Conservation (phyloP, 2,113 vertebrate species). For the Erpornis zantholeuca region DNA sequence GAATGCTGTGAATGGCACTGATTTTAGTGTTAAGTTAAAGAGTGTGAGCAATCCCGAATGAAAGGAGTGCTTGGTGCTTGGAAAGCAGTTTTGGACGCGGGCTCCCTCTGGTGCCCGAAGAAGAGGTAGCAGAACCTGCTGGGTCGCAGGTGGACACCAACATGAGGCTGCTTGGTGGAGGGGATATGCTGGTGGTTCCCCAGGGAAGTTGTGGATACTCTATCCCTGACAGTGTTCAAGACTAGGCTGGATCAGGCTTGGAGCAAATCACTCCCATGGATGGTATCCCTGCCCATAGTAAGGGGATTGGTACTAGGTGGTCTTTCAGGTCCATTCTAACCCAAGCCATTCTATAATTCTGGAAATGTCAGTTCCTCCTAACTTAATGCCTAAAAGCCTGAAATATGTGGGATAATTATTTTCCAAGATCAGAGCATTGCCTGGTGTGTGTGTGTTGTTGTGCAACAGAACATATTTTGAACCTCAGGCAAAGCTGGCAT, state of each 20-base stretch:
- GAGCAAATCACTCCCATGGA: not conserved
- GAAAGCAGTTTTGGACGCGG: not conserved
- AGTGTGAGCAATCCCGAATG: not conserved
- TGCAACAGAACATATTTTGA: not conserved
- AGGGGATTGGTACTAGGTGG: not conserved
- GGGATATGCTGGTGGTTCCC: accelerated
- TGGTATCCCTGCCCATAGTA: not conserved
- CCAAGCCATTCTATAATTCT: not conserved
- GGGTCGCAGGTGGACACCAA: accelerated
- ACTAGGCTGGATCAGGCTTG: not conserved
- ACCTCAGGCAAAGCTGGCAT: not conserved
- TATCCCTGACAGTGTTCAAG: not conserved
- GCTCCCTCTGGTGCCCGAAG: slow-evolving; percentile 9
- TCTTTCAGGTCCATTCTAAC: not conserved
- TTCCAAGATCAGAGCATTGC: not conserved
- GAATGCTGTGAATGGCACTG: not conserved
- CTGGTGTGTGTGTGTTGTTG: not conserved
- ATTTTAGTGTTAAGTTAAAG: not conserved
- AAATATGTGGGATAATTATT: not conserved
- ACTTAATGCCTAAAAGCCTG: not conserved
- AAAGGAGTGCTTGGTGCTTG: not conserved
- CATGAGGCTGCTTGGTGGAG: not conserved
- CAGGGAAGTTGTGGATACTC: not conserved
- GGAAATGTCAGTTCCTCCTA: not conserved
- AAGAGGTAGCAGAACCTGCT: not conserved